Conservation (phyloP, 2,888 invertebrate genomes). For the Trichopria drosophilae region DNA sequence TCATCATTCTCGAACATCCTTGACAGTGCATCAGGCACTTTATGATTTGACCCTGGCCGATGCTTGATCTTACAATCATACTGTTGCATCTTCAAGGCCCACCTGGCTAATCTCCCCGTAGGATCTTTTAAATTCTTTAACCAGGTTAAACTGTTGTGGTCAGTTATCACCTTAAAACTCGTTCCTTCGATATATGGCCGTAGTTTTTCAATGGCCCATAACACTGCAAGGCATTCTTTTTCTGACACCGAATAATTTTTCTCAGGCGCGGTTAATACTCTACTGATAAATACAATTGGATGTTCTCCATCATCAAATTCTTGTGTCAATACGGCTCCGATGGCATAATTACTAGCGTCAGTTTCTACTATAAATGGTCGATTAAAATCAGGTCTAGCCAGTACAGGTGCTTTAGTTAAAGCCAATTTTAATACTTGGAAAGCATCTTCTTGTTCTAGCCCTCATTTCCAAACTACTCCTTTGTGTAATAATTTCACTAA, state of each 20-base stretch:
- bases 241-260: neutral
- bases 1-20: neutral
- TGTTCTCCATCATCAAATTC: too few species aligned
- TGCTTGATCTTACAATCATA: constrained; percentile 27
- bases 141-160: constrained; percentile 32
- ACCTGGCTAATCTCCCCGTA: constrained; percentile 28
- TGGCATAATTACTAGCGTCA: too few species aligned
- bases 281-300: constrained; percentile 32
- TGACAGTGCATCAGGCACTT: constrained; percentile 30
- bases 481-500: too few species aligned
- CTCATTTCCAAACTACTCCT: neutral
- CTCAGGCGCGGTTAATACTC: constrained; percentile 14
- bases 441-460: too few species aligned
- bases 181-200: constrained; percentile 25
- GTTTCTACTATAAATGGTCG: too few species aligned
- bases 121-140: constrained; percentile 31
- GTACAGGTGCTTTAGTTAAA: too few species aligned
- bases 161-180: constrained; percentile 36
- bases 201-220: too few species aligned
- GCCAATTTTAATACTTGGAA: too few species aligned
- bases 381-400: too few species aligned
- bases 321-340: too few species aligned
- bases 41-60: constrained; percentile 25
- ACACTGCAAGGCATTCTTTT: neutral
- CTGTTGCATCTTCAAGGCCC: constrained; percentile 31